Evolutionary conservation across 2,888 invertebrate genomes (phyloP).

Genomic region (Lamellibrachia columna): DNA sequence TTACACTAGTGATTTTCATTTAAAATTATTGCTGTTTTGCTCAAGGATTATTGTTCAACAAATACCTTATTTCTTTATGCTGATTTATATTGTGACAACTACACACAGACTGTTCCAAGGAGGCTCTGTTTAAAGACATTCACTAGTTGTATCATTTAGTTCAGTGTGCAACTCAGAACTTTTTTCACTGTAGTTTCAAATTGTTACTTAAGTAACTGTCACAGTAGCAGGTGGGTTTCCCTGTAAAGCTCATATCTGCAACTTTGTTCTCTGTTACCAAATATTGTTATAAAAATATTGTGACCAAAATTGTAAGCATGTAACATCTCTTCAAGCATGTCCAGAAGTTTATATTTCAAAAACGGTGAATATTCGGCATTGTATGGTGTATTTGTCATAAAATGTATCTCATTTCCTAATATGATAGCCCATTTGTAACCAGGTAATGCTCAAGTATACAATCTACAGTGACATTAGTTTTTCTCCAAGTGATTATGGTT

Average conservation of each 20-base stretch:
- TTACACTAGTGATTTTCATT: background rate
- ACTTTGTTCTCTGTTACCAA: background rate
- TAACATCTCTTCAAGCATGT: background rate
- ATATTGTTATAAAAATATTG: background rate
- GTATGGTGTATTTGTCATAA: background rate
- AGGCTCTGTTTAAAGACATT: background rate
- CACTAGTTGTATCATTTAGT: background rate
- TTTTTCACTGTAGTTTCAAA: too few species aligned
- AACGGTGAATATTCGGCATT: background rate
- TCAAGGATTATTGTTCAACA: background rate
- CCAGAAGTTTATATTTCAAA: background rate
- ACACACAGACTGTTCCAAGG: background rate
- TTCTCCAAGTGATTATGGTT: background rate
- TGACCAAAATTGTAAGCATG: background rate
- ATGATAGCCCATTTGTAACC: background rate
- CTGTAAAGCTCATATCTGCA: background rate
- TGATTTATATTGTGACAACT: background rate
- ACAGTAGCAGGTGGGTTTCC: background rate
- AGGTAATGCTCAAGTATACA: too few species aligned
- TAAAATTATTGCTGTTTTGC: background rate
- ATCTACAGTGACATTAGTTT: background rate
- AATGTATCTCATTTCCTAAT: background rate
- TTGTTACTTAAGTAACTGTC: background rate
- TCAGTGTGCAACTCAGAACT: background rate
- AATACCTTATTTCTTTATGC: background rate